Evolutionary conservation across 2,888 invertebrate genomes (phyloP).

Genomic region (Parasteatoda lunata): DNA sequence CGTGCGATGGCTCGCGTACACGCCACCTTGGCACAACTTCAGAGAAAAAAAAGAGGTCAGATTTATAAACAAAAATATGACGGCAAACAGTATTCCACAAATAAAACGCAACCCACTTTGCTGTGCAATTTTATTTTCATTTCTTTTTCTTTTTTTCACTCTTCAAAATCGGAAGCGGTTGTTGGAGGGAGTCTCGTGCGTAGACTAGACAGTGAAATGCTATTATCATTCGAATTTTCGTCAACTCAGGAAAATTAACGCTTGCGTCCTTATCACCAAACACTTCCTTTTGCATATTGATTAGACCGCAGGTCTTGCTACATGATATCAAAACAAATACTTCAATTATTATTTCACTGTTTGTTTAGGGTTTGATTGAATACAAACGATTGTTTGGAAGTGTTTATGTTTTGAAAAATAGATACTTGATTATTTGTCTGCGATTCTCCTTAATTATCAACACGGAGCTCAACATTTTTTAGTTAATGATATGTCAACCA

Average conservation of each 20-base stretch:
- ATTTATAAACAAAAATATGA: not conserved
- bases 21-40: constrained; percentile 1
- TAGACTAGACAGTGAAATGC: not conserved
- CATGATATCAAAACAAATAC: not conserved
- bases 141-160: not conserved
- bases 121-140: not conserved
- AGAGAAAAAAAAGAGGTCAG: not conserved
- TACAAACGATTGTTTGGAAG: not conserved
- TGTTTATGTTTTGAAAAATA: no score
- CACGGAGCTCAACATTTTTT: no score
- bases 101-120: not conserved
- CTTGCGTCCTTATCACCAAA: not conserved
- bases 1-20: not conserved
- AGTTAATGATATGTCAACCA: no score
- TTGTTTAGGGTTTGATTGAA: not conserved
- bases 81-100: not conserved
- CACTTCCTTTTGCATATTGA: not conserved
- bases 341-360: not conserved
- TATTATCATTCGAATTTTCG: not conserved
- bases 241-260: not conserved
- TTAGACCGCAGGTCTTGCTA: not conserved
- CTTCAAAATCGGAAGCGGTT: not conserved
- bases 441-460: no score
- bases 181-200: not conserved
- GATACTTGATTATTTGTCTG: no score